Conservation (phyloP, 2,113 vertebrate species). For the Muscicapa adusta region DNA sequence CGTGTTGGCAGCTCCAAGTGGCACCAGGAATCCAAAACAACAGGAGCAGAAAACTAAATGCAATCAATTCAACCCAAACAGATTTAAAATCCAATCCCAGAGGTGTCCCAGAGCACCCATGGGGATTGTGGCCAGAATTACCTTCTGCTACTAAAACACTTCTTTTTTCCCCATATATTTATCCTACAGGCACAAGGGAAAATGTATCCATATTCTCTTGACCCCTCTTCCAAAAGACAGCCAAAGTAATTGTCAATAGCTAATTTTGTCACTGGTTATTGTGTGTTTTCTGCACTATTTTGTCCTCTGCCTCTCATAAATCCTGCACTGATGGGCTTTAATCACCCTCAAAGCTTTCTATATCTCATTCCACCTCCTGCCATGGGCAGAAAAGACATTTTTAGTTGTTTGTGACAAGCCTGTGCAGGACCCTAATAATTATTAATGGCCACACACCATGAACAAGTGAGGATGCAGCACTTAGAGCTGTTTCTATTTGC, state of each 20-base stretch:
- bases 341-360: not conserved
- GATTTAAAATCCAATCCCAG: not conserved
- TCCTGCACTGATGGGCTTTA: not conserved
- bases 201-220: not conserved
- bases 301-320: not conserved
- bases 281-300: not conserved
- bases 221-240: not conserved
- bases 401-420: not conserved
- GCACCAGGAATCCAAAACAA: too few species aligned
- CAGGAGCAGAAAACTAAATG: accelerated
- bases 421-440: not conserved
- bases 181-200: not conserved
- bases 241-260: not conserved
- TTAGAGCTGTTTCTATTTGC: accelerated
- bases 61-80: not conserved
- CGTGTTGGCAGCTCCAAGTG: accelerated
- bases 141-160: not conserved
- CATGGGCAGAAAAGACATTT: not conserved
- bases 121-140: accelerated
- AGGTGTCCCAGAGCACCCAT: accelerated
- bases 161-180: accelerated
- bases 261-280: not conserved
- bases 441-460: not conserved
- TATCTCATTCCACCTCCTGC: not conserved
- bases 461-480: not conserved